Conservation (phyloP, 2,888 invertebrate genomes). For the Rhorus exstirpatorius region DNA sequence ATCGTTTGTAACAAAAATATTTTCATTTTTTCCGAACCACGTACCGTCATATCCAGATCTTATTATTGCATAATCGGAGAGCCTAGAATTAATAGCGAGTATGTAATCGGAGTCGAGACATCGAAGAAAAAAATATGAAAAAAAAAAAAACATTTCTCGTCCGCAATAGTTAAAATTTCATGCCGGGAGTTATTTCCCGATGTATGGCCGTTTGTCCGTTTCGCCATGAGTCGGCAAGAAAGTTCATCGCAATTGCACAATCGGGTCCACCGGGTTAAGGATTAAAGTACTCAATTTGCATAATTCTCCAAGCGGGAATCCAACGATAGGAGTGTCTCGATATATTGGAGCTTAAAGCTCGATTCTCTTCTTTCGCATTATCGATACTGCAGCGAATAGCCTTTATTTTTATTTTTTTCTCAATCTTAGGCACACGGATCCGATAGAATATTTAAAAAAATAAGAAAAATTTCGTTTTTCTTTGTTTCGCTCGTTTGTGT, state of each 20-base stretch:
- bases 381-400: neutral
- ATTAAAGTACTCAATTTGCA: constrained; percentile 74
- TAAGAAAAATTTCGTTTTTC: neutral
- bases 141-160: constrained; percentile 28
- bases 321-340: constrained; percentile 58
- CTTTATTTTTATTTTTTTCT: neutral
- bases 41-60: neutral
- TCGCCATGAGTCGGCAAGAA: constrained; percentile 73
- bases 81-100: constrained; percentile 20
- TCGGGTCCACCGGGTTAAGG: constrained; percentile 76
- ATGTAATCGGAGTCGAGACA: constrained; percentile 5
- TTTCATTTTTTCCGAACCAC: neutral
- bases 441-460: neutral
- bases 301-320: constrained; percentile 73
- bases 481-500: too few species aligned
- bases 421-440: neutral
- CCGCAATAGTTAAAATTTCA: constrained; percentile 41
- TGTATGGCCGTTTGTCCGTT: constrained; percentile 42
- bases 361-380: constrained; percentile 40
- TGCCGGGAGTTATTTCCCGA: constrained; percentile 33
- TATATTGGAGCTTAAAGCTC: constrained; percentile 60
- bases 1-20: too few species aligned
- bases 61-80: constrained; percentile 15
- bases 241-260: constrained; percentile 72
- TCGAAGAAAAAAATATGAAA: constrained; percentile 9